Evolutionary conservation across 2,113 vertebrate species (phyloP).

Genomic region (Pituophis catenifer): DNA sequence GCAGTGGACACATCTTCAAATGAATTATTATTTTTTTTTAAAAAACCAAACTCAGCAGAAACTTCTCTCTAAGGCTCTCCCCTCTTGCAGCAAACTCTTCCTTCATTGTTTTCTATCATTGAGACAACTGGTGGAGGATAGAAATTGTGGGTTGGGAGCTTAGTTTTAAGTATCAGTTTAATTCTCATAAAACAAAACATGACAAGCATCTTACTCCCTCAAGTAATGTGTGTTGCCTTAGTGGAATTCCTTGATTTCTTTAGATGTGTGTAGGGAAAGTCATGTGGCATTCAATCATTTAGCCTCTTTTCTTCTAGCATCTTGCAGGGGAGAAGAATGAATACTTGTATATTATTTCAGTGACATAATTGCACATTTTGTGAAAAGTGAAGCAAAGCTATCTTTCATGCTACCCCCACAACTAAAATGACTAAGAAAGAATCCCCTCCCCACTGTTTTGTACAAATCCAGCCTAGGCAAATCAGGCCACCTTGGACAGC

Average conservation of each 20-base stretch:
- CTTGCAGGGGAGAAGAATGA: not conserved
- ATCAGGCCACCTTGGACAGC: constrained; percentile 65
- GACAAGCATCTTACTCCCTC: not conserved
- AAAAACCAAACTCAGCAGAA: constrained; percentile 2
- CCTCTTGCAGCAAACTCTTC: not conserved
- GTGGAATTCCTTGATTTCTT: not conserved
- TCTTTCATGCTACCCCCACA: constrained; percentile 31
- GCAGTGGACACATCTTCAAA: constrained; percentile 45
- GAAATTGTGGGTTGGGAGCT: constrained; percentile 23
- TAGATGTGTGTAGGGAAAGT: not conserved
- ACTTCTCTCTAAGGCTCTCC: not conserved
- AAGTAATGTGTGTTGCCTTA: not conserved
- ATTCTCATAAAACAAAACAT: constrained; percentile 53
- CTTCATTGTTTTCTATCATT: constrained; percentile 3
- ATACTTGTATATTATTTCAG: constrained; percentile 60
- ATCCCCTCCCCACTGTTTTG: constrained; percentile 35
- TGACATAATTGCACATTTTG: constrained; percentile 54
- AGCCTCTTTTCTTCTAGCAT: not conserved
- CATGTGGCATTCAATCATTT: not conserved
- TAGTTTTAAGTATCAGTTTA: constrained; percentile 42
- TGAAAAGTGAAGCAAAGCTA: constrained; percentile 55
- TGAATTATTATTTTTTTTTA: constrained; percentile 18
- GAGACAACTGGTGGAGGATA: constrained; percentile 7
- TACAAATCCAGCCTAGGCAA: constrained; percentile 64
- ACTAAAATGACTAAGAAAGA: constrained; percentile 49